Conservation (phyloP, 1,140 invertebrate genomes). For the Chrysoperla carnea region DNA sequence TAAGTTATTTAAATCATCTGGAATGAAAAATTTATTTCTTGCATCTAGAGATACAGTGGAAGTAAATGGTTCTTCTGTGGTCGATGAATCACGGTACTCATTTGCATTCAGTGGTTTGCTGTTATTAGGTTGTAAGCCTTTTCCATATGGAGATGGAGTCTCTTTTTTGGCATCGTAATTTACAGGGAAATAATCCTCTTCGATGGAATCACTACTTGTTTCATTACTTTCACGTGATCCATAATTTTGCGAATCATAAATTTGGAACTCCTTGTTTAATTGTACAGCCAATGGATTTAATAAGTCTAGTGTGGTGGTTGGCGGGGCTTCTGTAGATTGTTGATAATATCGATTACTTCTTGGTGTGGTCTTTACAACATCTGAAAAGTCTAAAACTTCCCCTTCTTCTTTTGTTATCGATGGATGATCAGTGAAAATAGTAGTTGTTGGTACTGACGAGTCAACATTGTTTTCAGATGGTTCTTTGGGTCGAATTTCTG, state of each 20-base stretch:
- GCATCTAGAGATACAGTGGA: too few relatives aligned
- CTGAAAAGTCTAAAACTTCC: constrained; percentile 58
- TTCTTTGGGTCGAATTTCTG: constrained; percentile 58
- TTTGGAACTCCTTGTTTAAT: neutral
- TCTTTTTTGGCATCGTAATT: constrained; percentile 3
- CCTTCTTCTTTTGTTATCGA: constrained; percentile 43
- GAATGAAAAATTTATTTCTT: constrained; percentile 6
- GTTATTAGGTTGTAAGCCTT: constrained; percentile 13
- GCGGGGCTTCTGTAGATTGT: too few relatives aligned
- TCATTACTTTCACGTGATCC: neutral
- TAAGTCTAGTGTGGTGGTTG: too few relatives aligned
- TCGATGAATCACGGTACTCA: neutral
- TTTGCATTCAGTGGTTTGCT: constrained; percentile 16
- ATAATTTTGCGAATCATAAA: too few relatives aligned
- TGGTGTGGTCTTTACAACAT: constrained; percentile 28
- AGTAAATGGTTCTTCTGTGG: constrained; percentile 3
- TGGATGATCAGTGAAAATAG: constrained; percentile 15
- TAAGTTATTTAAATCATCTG: constrained; percentile 10
- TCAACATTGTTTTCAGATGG: constrained; percentile 29
- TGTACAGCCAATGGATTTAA: neutral
- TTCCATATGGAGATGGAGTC: constrained; percentile 18
- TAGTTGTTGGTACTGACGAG: constrained; percentile 20
- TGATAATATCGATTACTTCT: neutral
- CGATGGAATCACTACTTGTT: neutral
- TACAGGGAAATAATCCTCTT: constrained; percentile 3